These are phyloP conservation scores for Mormyrus hasselquistii DNA, from an alignment of 2,797 vertebrate genomes.

Conservation along the genomic window DNA sequence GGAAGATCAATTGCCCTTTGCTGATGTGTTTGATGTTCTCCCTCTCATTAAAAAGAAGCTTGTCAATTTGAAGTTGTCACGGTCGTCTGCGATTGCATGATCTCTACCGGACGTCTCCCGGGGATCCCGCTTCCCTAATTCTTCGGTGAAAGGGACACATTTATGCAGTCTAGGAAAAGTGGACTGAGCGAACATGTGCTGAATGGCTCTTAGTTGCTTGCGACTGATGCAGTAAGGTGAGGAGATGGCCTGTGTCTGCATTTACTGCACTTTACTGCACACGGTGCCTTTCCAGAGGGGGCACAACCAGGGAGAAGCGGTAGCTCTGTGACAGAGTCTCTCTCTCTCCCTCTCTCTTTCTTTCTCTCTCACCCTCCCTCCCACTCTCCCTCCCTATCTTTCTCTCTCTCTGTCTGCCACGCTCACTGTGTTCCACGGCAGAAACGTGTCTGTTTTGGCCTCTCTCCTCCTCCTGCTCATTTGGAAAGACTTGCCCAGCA, in stretches of 20 bases:
- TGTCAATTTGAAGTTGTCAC: neutral
- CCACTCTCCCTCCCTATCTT: constrained; percentile 28
- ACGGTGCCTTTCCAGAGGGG: constrained; percentile 52
- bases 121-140: neutral
- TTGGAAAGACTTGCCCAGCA: neutral
- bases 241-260: constrained; percentile 54
- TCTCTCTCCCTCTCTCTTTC: constrained; percentile 38
- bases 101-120: neutral
- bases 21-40: neutral
- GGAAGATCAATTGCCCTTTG: neutral
- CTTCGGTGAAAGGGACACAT: neutral
- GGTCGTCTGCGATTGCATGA: neutral
- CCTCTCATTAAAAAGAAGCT: neutral
- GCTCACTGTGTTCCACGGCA: constrained; percentile 12
- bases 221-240: neutral
- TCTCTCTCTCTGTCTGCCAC: constrained; percentile 34
- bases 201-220: constrained; percentile 21
- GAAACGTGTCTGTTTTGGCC: constrained; percentile 8
- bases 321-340: constrained; percentile 48
- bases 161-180: neutral
- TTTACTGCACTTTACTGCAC: constrained; percentile 48
- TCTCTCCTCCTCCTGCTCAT: neutral
- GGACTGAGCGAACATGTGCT: constrained; percentile 19
- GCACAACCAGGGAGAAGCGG: constrained; percentile 43
- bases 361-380: constrained; percentile 28